phyloP scores from a whole-genome alignment of 2,113 vertebrate genomes.

The Cervus canadensis region DNA sequence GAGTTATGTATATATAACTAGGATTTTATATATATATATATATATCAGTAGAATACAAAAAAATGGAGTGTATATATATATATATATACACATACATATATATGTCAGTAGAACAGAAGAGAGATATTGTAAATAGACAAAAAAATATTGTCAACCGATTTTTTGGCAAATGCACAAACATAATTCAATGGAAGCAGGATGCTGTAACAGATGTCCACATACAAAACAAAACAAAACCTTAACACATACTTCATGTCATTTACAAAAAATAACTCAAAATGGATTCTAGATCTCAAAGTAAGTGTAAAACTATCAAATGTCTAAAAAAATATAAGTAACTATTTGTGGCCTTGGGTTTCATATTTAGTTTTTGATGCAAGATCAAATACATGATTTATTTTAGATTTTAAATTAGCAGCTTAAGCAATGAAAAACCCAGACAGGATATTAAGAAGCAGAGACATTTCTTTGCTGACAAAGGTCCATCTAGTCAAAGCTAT shows the following conservation, averaged over 20 bases:
- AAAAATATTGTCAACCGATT: neutral
- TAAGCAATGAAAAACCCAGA: neutral
- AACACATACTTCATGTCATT: neutral
- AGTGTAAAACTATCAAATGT: neutral
- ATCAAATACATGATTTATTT: neutral
- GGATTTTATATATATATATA: too few relatives aligned
- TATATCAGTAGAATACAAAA: neutral
- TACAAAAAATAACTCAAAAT: neutral
- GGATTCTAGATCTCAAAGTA: neutral
- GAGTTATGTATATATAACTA: neutral
- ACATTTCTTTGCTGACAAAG: neutral
- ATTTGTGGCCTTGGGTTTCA: neutral
- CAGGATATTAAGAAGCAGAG: neutral
- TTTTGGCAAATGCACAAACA: neutral
- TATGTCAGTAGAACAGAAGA: neutral
- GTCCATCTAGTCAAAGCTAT: neutral
- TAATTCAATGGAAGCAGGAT: neutral
- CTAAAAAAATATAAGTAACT: neutral
- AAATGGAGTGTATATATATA: neutral
- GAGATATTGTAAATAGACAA: neutral
- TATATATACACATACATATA: neutral
- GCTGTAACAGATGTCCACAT: neutral
- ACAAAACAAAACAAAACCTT: neutral
- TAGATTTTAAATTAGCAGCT: neutral
- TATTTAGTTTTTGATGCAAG: neutral